Base-by-base conservation (phyloP, 2,888 invertebrate species). In the Drosophila affinis region DNA sequence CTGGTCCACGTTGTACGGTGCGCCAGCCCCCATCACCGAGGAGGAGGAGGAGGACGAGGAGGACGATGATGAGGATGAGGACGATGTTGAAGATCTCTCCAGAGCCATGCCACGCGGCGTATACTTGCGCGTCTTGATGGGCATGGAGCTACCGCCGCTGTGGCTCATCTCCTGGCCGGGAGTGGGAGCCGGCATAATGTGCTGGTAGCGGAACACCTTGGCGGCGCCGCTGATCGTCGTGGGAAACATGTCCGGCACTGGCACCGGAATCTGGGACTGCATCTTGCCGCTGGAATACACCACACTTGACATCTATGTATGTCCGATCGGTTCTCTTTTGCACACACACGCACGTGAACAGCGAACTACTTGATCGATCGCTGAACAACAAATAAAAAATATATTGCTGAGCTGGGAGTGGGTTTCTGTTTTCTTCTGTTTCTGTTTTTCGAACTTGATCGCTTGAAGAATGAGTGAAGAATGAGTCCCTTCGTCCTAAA, bases 61-160 rank as follows among this genome's bases (percentile, higher is more conserved):
- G 9, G 29, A 29, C 29, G 29, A 29, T 29, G 55, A 45, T 9
- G 69, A 45, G 46, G 69, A 34, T 1, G 55, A 48, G 1, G 49
- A 54, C 9, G 48, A 34, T 2, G 58, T 46, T 0, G 57, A 55
- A 14, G 71, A 62, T 9, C 58, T 24, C 45, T 69, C 78, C 45
- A 84, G 21, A 6, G 78, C 79, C 79, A 74, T 81, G 59, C 93
- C 93, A 85, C 95, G 95, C 29, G 95, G 95, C 46, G 85, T 91
- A 95, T 95, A 86, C 94, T 94, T 79, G 94, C 93, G 91, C 95
- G 95, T 90, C 95, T 95, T 86, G 94, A 94, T 93, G 94, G 95
- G 90, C 96, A 94, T 70, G 48, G 44, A 59, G 68, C 39, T 65
- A 59, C 75, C 73, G 77, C 68, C 75, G 64, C 14, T 51, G 27